Evolutionary conservation across 2,888 invertebrate species (phyloP).

Genomic region (Ochropacha duplaris): DNA sequence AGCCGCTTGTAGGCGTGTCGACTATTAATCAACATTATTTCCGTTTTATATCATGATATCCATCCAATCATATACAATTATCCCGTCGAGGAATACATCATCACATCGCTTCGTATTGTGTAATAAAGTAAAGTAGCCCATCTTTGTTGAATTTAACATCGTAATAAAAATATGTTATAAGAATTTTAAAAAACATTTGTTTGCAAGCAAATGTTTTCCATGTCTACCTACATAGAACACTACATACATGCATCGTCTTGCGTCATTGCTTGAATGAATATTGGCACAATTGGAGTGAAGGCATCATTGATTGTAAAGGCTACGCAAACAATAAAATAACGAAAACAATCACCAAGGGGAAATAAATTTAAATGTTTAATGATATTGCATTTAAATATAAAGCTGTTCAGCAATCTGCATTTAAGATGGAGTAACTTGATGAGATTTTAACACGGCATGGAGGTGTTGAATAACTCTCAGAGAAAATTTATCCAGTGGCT

Average conservation of each 20-base stretch:
- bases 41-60: conserved; percentile 29
- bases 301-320: background rate
- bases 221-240: background rate
- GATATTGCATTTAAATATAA: conserved; percentile 17
- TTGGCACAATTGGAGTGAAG: background rate
- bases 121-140: conserved; percentile 62
- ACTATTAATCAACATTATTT: conserved; percentile 51
- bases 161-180: conserved; percentile 42
- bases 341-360: background rate
- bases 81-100: conserved; percentile 59
- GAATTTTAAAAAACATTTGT: conserved; percentile 14
- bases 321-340: background rate
- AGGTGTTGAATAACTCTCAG: conserved; percentile 47
- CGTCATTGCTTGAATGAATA: conserved; percentile 12
- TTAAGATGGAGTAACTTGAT: conserved; percentile 42
- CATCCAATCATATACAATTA: conserved; percentile 55
- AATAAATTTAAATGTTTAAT: conserved; percentile 12
- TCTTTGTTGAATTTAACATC: conserved; percentile 61
- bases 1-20: conserved; percentile 42
- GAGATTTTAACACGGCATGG: conserved; percentile 54
- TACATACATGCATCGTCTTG: conserved; percentile 7
- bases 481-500: conserved; percentile 32
- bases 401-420: conserved; percentile 31
- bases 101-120: conserved; percentile 55
- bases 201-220: background rate